Evolutionary conservation across 2,888 invertebrate genomes (phyloP).

Genomic region (Augiades crinisus): DNA sequence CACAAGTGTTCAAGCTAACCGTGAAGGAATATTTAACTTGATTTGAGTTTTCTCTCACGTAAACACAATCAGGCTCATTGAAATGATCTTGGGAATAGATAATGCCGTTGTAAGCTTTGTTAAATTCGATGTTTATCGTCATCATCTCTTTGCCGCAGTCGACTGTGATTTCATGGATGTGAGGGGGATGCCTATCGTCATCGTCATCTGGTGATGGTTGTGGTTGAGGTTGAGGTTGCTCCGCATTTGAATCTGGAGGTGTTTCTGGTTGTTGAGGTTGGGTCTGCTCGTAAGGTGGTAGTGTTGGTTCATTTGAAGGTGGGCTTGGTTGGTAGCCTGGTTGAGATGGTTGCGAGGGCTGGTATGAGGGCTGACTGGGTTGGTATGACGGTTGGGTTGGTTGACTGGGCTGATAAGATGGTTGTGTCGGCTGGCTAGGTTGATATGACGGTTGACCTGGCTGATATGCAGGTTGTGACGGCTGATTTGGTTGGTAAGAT

Average conservation of each 20-base stretch:
- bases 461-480: conserved; percentile 38
- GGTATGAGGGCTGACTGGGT: conserved; percentile 30
- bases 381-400: conserved; percentile 37
- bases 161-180: conserved; percentile 88
- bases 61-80: conserved; percentile 85
- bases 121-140: conserved; percentile 90
- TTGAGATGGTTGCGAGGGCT: conserved; percentile 35
- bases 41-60: conserved; percentile 86
- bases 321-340: conserved; percentile 37
- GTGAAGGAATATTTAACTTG: conserved; percentile 87
- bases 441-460: conserved; percentile 44
- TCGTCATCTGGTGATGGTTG: conserved; percentile 74
- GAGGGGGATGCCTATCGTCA: conserved; percentile 86
- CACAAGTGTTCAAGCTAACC: conserved; percentile 87
- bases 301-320: conserved; percentile 11
- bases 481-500: conserved; percentile 39
- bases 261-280: conserved; percentile 33
- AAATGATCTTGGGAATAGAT: conserved; percentile 90
- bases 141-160: conserved; percentile 91
- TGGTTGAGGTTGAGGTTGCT: conserved; percentile 34
- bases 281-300: conserved; percentile 35
- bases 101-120: conserved; percentile 87
- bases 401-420: conserved; percentile 35
- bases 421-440: conserved; percentile 38
- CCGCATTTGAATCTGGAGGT: conserved; percentile 26